These are phyloP conservation scores for Rhorus exstirpatorius DNA, from an alignment of 2,888 invertebrate genomes.

Conservation along the genomic window DNA sequence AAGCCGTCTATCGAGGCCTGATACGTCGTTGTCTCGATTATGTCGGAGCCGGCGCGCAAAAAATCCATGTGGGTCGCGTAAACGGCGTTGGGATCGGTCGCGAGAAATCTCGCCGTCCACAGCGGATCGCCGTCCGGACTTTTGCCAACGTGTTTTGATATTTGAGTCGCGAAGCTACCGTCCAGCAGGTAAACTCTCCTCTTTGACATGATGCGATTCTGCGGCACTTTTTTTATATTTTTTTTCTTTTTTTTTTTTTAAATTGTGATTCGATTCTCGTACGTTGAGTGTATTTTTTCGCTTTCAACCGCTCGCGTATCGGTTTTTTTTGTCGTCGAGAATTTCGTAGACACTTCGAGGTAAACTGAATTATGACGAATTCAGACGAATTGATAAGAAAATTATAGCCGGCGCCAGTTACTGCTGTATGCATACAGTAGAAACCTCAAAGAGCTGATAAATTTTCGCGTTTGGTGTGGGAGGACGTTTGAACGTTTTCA, in stretches of 20 bases:
- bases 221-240: background rate
- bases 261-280: too few relatives aligned
- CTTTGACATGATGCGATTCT: slow-evolving; percentile 15
- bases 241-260: background rate
- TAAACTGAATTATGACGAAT: too few relatives aligned
- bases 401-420: too few relatives aligned
- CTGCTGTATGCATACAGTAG: too few relatives aligned
- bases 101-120: slow-evolving; percentile 95
- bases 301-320: too few relatives aligned
- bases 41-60: slow-evolving; percentile 94
- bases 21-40: slow-evolving; percentile 88
- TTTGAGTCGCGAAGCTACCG: slow-evolving; percentile 94
- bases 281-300: too few relatives aligned
- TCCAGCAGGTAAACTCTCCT: slow-evolving; percentile 86
- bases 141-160: slow-evolving; percentile 91
- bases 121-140: slow-evolving; percentile 94
- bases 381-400: too few relatives aligned
- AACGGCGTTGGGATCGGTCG: slow-evolving; percentile 93
- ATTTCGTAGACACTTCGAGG: too few relatives aligned
- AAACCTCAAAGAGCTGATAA: too few relatives aligned
- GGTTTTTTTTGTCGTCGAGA: too few relatives aligned
- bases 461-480: too few relatives aligned
- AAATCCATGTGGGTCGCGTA: slow-evolving; percentile 94
- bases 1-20: slow-evolving; percentile 88
- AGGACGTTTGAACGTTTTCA: too few relatives aligned